phyloP scores from a whole-genome alignment of 1,140 invertebrate species.

The Hetaerina americana region DNA sequence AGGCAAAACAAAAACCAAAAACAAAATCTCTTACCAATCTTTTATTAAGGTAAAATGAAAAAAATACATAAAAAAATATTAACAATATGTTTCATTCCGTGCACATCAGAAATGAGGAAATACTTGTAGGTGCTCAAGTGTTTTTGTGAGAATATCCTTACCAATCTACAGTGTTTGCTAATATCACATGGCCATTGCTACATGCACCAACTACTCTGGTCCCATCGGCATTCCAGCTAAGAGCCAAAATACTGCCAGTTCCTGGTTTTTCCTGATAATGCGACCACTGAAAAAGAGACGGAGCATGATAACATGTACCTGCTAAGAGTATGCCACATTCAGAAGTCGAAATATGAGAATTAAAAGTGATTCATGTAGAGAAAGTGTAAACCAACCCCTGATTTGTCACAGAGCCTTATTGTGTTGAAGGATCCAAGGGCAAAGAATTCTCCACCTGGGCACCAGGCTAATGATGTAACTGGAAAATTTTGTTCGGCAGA shows the following conservation, averaged over 20 bases:
- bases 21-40: too few species aligned
- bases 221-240: constrained; percentile 90
- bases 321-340: too few species aligned
- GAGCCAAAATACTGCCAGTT: constrained; percentile 71
- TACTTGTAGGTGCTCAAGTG: too few species aligned
- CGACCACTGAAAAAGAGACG: constrained; percentile 65
- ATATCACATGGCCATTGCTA: constrained; percentile 76
- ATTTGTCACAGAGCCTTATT: constrained; percentile 80
- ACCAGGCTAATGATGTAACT: constrained; percentile 82
- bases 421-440: constrained; percentile 89
- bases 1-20: too few species aligned
- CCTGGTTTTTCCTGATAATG: constrained; percentile 77
- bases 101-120: too few species aligned
- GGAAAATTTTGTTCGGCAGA: constrained; percentile 77
- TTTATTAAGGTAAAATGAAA: too few species aligned
- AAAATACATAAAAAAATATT: too few species aligned
- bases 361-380: background rate
- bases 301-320: background rate
- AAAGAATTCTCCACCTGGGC: constrained; percentile 80
- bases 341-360: too few species aligned
- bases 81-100: too few species aligned
- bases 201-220: constrained; percentile 90
- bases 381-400: constrained; percentile 57
- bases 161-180: constrained; percentile 85
- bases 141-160: too few species aligned